Evolutionary conservation across 2,113 vertebrate species (phyloP).

Genomic region (Hippocampus barbouri): DNA sequence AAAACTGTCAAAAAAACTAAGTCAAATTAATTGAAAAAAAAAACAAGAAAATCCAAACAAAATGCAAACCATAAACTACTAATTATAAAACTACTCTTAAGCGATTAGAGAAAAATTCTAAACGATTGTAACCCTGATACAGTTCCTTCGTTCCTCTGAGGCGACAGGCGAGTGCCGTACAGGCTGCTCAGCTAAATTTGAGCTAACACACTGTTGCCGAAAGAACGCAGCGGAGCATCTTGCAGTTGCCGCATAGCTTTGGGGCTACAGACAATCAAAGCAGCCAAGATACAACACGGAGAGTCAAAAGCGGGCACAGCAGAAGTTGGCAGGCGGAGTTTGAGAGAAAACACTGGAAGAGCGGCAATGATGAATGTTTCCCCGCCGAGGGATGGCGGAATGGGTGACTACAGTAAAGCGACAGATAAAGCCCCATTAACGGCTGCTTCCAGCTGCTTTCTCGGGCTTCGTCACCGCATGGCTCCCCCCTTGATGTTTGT

Average conservation of each 20-base stretch:
- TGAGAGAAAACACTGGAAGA: slow-evolving; percentile 24
- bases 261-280: slow-evolving; percentile 9
- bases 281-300: neutral
- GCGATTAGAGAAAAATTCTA: too few relatives aligned
- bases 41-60: too few relatives aligned
- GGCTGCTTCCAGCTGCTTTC: slow-evolving; percentile 70
- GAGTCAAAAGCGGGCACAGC: slow-evolving; percentile 3
- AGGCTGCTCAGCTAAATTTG: slow-evolving; percentile 23
- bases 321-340: slow-evolving; percentile 11
- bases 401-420: slow-evolving; percentile 56
- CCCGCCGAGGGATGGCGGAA: slow-evolving; percentile 39
- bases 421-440: slow-evolving; percentile 68
- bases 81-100: too few relatives aligned
- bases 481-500: slow-evolving; percentile 72
- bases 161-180: too few relatives aligned
- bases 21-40: too few relatives aligned
- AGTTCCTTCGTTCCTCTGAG: too few relatives aligned
- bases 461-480: slow-evolving; percentile 58
- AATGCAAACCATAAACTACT: too few relatives aligned
- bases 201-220: slow-evolving; percentile 17
- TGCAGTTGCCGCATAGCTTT: slow-evolving; percentile 15
- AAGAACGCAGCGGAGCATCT: slow-evolving; percentile 29
- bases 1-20: too few relatives aligned
- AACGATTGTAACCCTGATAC: too few relatives aligned
- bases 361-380: slow-evolving; percentile 42